phyloP scores from a whole-genome alignment of 2,888 invertebrate species.

The Micropterix aruncella region DNA sequence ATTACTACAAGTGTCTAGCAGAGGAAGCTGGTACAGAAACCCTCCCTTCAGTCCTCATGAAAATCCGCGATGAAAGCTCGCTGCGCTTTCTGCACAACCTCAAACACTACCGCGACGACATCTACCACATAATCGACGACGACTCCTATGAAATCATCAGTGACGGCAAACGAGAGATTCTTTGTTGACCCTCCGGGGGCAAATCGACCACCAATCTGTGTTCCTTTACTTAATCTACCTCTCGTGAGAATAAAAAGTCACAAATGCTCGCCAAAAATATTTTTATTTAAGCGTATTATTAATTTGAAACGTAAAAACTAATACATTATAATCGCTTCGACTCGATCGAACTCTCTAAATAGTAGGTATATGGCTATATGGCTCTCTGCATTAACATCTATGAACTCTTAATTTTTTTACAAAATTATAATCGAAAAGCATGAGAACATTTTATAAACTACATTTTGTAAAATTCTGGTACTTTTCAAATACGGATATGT shows the following conservation, averaged over 20 bases:
- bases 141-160: constrained; percentile 40
- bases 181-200: constrained; percentile 24
- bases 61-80: constrained; percentile 53
- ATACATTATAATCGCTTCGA: neutral
- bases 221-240: neutral
- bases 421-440: neutral
- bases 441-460: too few species aligned
- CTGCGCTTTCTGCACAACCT: constrained; percentile 46
- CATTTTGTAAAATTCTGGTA: too few species aligned
- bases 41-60: constrained; percentile 52
- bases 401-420: constrained; percentile 17
- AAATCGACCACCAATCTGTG: neutral
- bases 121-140: constrained; percentile 52
- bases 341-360: neutral
- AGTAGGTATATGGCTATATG: constrained; percentile 6
- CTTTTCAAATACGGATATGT: too few species aligned
- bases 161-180: constrained; percentile 26
- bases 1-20: constrained; percentile 57
- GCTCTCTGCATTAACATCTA: constrained; percentile 6
- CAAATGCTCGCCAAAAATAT: neutral
- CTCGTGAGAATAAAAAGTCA: neutral
- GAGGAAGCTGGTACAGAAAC: constrained; percentile 42
- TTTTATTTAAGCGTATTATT: neutral
- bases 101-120: constrained; percentile 47
- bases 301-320: neutral